Evolutionary conservation across 2,888 invertebrate species (phyloP).

Genomic region (Ectropis crepuscularia): DNA sequence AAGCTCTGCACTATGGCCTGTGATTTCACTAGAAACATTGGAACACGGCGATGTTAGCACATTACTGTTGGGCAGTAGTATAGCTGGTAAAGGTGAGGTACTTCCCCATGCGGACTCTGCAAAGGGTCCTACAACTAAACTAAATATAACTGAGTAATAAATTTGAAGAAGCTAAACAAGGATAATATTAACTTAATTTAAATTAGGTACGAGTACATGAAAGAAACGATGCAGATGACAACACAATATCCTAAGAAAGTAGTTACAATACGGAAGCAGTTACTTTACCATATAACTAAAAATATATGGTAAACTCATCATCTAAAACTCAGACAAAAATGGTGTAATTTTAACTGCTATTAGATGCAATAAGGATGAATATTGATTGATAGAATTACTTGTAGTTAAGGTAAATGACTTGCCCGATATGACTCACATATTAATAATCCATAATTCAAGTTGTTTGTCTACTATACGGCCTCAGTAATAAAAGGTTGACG

Average conservation of each 20-base stretch:
- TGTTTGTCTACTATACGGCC: constrained; percentile 27
- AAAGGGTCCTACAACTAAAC: too few species aligned
- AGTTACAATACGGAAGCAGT: constrained; percentile 25
- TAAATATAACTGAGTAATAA: too few species aligned
- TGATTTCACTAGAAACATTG: too few species aligned
- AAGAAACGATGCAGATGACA: constrained; percentile 6
- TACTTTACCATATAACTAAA: constrained; percentile 26
- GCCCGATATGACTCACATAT: constrained; percentile 24
- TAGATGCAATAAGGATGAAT: not conserved
- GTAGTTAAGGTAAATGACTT: constrained; percentile 14
- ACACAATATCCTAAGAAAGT: constrained; percentile 26
- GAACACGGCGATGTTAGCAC: too few species aligned
- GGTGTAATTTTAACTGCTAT: constrained; percentile 4
- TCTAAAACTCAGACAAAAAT: constrained; percentile 15
- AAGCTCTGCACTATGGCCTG: too few species aligned
- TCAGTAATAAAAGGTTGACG: constrained; percentile 18
- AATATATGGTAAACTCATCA: constrained; percentile 20
- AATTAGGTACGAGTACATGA: not conserved
- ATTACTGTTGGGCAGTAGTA: too few species aligned
- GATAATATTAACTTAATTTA: too few species aligned
- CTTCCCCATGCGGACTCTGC: too few species aligned
- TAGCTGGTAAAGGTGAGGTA: too few species aligned
- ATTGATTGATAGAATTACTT: not conserved
- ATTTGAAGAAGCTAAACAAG: too few species aligned
- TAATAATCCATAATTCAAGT: constrained; percentile 34